Percentiles rank a stretch among this genome's conserved stretches.
These are phyloP conservation scores for Eriocheir sinensis DNA, from an alignment of 1,140 invertebrate species.

Conservation along the genomic window DNA sequence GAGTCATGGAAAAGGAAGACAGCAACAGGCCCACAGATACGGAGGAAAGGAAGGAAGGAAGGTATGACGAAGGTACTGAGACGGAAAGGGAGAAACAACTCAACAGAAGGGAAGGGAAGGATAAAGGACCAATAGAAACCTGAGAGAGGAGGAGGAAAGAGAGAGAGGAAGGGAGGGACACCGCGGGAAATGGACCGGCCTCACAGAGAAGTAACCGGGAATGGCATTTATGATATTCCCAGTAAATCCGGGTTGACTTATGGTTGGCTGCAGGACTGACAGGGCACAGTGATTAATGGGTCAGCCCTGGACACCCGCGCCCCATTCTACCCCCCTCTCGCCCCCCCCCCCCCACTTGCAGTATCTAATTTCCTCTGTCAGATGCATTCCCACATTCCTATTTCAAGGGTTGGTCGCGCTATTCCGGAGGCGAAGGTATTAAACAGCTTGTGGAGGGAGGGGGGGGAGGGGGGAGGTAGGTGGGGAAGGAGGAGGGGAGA, in stretches of 20 bases:
- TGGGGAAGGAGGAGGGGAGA: too few relatives aligned
- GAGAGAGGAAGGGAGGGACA: not conserved
- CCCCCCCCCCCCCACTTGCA: not conserved
- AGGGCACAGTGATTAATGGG: not conserved
- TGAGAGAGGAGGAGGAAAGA: not conserved
- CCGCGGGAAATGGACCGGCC: too few relatives aligned
- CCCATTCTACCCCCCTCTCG: too few relatives aligned
- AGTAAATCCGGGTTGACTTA: not conserved
- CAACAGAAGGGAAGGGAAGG: too few relatives aligned
- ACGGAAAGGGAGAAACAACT: too few relatives aligned
- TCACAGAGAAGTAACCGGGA: not conserved
- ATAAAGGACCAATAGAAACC: too few relatives aligned
- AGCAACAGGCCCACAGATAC: too few relatives aligned
- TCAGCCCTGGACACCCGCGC: not conserved
- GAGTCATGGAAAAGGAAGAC: too few relatives aligned
- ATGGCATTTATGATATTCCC: conserved; percentile 24
- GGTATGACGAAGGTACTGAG: too few relatives aligned
- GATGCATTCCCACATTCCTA: conserved; percentile 13
- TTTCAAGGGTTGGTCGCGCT: conserved; percentile 7
- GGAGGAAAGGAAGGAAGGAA: too few relatives aligned
- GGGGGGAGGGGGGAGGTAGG: too few relatives aligned
- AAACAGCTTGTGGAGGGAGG: too few relatives aligned
- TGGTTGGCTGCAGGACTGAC: not conserved
- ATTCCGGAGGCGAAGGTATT: not conserved
- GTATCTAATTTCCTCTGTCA: conserved; percentile 25